A percentile compares a stretch with the other conserved stretches of the same genome.
phyloP scores from a whole-genome alignment of 2,797 vertebrate species.

The Pagetopsis macropterus region DNA sequence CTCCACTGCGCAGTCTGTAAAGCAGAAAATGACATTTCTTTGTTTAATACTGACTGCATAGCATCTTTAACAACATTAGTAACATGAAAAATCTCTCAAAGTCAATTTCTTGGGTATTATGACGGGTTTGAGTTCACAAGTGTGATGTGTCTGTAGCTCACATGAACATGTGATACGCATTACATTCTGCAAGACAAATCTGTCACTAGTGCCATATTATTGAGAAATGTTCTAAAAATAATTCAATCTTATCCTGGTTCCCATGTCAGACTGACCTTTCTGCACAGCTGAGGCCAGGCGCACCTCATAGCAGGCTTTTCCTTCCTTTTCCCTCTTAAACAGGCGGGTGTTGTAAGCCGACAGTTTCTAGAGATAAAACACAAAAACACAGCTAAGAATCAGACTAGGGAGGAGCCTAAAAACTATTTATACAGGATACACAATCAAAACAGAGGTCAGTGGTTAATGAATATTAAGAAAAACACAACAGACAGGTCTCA shows the following conservation, averaged over 20 bases:
- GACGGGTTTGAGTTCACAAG: background rate
- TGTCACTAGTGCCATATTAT: background rate
- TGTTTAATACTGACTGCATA: background rate
- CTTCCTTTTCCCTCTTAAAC: conserved; percentile 85
- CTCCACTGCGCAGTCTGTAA: conserved; percentile 81
- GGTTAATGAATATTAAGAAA: background rate
- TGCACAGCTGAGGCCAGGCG: conserved; percentile 89
- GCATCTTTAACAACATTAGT: background rate
- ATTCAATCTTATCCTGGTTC: background rate
- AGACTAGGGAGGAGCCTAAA: background rate
- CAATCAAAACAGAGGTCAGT: background rate
- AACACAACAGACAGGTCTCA: background rate
- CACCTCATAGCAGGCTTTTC: conserved; percentile 87
- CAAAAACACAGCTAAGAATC: background rate
- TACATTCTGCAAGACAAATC: background rate
- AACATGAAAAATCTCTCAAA: background rate
- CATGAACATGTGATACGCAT: background rate
- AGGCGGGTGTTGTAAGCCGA: conserved; percentile 94
- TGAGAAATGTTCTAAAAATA: background rate
- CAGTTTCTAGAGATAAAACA: conserved; percentile 82
- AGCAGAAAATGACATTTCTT: background rate
- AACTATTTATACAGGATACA: background rate
- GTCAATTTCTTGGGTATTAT: background rate
- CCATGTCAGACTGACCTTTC: conserved; percentile 73
- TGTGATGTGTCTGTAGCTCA: background rate